These are phyloP conservation scores for Diarsia dahlii DNA, from an alignment of 2,888 invertebrate genomes.

Conservation along the genomic window DNA sequence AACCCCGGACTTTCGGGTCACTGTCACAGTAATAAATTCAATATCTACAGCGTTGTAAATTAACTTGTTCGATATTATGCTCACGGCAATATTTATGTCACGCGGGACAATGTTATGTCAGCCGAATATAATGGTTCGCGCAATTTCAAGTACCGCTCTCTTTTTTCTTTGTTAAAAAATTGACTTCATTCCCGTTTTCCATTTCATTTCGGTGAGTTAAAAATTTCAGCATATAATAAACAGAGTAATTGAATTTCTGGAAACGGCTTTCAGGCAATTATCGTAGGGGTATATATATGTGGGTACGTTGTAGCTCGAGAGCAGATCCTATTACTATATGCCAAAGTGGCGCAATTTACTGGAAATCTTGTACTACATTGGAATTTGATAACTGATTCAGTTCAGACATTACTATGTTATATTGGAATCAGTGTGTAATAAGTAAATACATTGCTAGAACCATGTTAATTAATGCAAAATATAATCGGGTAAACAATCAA, in stretches of 20 bases:
- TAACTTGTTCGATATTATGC: constrained; percentile 74
- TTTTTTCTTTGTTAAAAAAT: constrained; percentile 18
- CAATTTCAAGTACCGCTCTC: constrained; percentile 12
- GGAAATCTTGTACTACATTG: neutral
- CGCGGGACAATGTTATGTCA: constrained; percentile 49
- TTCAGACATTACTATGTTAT: neutral
- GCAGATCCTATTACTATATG: constrained; percentile 1
- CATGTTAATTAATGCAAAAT: constrained; percentile 8
- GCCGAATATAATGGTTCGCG: constrained; percentile 36
- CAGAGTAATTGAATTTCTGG: constrained; percentile 13
- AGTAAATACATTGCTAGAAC: neutral
- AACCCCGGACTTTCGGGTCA: constrained; percentile 49
- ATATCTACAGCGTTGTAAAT: constrained; percentile 71
- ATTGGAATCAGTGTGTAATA: neutral
- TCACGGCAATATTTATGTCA: constrained; percentile 67
- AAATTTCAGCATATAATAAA: neutral
- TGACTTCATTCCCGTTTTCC: neutral
- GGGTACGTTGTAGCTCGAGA: neutral
- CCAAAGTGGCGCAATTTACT: constrained; percentile 9
- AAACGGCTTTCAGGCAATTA: constrained; percentile 22
- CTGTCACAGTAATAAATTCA: constrained; percentile 67
- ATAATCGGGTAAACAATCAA: constrained; percentile 24
- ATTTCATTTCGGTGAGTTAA: constrained; percentile 7
- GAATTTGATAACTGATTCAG: constrained; percentile 1
- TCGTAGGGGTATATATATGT: neutral